These are phyloP conservation scores for Lasioglossum baleicum DNA, from an alignment of 1,140 invertebrate species.

Conservation along the genomic window DNA sequence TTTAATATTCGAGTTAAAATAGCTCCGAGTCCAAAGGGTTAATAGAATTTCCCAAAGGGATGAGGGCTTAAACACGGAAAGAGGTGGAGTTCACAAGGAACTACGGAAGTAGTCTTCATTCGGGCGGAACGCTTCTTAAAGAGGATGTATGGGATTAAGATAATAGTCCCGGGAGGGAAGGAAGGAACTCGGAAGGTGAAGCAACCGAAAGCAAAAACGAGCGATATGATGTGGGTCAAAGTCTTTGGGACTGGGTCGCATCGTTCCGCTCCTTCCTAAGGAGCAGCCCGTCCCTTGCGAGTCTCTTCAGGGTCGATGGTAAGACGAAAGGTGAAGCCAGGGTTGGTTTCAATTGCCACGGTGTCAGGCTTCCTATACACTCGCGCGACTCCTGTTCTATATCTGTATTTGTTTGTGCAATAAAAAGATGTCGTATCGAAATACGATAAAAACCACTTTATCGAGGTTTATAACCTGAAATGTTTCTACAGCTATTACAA, in stretches of 20 bases:
- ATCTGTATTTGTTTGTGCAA: too few relatives aligned
- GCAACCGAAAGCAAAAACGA: constrained; percentile 71
- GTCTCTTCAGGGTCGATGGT: constrained; percentile 55
- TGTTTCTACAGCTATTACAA: too few relatives aligned
- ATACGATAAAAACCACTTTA: too few relatives aligned
- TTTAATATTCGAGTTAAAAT: too few relatives aligned
- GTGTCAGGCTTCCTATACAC: not conserved
- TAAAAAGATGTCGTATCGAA: too few relatives aligned
- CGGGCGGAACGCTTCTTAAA: constrained; percentile 67
- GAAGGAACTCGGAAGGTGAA: constrained; percentile 64
- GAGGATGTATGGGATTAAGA: constrained; percentile 76
- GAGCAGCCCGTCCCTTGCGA: constrained; percentile 56
- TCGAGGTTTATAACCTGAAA: not conserved
- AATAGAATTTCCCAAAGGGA: not conserved
- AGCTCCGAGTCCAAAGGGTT: too few relatives aligned
- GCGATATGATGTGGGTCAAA: constrained; percentile 76
- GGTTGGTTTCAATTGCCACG: constrained; percentile 57
- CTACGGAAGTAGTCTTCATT: constrained; percentile 21
- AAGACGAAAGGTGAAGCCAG: constrained; percentile 29
- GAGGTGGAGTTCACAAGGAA: not conserved
- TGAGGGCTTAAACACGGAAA: not conserved
- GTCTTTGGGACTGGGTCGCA: constrained; percentile 72
- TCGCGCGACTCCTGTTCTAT: too few relatives aligned
- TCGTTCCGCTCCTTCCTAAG: constrained; percentile 62
- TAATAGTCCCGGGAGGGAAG: constrained; percentile 70